Conservation (phyloP, 2,797 vertebrate species). For the Pseudotriccus pelzelni region DNA sequence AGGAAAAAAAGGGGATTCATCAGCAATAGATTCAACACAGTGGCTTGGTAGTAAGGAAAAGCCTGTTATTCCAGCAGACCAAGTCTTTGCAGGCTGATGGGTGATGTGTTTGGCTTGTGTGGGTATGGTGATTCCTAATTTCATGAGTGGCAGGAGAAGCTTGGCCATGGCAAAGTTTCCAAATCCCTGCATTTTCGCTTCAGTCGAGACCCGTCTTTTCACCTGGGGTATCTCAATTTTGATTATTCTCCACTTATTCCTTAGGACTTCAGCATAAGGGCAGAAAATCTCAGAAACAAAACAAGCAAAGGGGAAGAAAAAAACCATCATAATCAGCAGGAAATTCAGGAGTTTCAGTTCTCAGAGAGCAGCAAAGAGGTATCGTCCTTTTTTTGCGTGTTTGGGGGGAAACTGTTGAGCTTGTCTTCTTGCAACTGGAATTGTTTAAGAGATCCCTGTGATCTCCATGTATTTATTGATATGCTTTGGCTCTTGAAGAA, state of each 20-base stretch:
- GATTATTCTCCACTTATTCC: neutral
- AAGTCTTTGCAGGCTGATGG: neutral
- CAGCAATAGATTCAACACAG: neutral
- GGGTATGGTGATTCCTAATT: neutral
- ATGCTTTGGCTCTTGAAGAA: neutral
- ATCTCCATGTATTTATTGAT: neutral
- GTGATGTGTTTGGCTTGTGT: neutral
- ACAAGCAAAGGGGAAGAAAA: neutral
- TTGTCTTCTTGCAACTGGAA: neutral
- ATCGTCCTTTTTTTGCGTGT: neutral
- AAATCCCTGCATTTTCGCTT: neutral
- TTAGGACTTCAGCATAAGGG: neutral
- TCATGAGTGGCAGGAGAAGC: neutral
- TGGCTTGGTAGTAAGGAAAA: neutral
- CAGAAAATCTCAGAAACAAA: neutral
- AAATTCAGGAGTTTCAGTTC: neutral
- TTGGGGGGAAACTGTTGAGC: neutral
- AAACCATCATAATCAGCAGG: fast-evolving
- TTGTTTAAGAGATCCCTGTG: neutral
- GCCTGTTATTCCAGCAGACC: neutral
- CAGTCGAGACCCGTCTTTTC: neutral
- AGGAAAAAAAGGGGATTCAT: neutral
- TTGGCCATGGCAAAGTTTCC: neutral
- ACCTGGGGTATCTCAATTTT: neutral
- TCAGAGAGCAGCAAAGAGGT: neutral